These are phyloP conservation scores for Premnoplex brunnescens DNA, from an alignment of 2,797 vertebrate genomes.

Conservation along the genomic window DNA sequence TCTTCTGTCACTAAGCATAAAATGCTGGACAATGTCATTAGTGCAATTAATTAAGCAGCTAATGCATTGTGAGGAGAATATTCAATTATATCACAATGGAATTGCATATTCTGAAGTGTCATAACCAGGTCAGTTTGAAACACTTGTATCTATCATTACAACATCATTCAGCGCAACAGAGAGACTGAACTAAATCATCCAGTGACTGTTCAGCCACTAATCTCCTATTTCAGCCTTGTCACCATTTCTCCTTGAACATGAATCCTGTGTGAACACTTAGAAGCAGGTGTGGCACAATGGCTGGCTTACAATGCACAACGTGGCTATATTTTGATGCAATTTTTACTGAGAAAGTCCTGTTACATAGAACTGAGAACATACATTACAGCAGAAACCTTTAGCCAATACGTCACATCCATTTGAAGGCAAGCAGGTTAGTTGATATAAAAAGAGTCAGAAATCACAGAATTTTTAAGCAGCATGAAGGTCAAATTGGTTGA, in stretches of 20 bases:
- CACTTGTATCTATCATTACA: background rate
- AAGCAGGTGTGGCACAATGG: background rate
- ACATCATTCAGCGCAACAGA: background rate
- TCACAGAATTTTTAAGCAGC: too few species aligned
- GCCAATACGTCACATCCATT: background rate
- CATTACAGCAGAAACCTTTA: background rate
- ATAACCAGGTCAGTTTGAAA: background rate
- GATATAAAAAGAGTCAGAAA: background rate
- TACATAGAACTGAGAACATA: fast-evolving
- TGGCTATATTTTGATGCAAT: background rate
- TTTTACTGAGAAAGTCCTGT: background rate
- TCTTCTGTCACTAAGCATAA: background rate
- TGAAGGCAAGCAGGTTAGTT: background rate
- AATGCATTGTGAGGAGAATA: slow-evolving; percentile 24
- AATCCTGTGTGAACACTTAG: background rate
- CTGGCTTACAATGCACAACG: background rate
- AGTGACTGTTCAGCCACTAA: background rate
- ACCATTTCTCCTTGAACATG: background rate
- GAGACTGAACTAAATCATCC: background rate
- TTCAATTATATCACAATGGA: background rate
- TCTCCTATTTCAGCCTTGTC: background rate
- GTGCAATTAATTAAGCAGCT: slow-evolving; percentile 46
- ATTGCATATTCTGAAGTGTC: background rate
- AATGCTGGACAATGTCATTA: slow-evolving; percentile 36
- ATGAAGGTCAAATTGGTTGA: background rate